Evolutionary conservation across 2,888 invertebrate genomes (phyloP).

Genomic region (Latrodectus elegans): DNA sequence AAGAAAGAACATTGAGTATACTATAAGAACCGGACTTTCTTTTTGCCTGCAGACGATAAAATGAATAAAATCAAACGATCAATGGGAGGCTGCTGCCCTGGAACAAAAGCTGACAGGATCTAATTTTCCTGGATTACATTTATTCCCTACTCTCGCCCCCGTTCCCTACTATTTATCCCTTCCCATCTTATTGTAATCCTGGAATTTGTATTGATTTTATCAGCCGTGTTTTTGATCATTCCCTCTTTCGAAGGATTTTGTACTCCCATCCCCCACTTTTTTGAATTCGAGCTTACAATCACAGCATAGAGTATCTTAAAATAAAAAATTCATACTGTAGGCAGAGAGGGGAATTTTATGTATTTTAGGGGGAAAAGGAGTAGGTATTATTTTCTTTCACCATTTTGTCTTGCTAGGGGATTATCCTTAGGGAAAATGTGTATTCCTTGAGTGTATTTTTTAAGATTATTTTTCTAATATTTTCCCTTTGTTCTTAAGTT

Average conservation of each 20-base stretch:
- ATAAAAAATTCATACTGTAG: no score
- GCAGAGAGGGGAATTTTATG: no score
- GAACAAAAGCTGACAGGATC: slow-evolving; percentile 14
- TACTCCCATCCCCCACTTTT: no score
- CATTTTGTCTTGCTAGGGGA: no score
- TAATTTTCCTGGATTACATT: slow-evolving; percentile 23
- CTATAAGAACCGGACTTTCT: not conserved
- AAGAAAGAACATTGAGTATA: not conserved
- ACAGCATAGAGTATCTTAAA: no score
- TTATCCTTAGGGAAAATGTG: no score
- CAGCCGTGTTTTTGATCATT: not conserved
- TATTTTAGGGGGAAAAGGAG: no score
- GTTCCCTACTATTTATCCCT: slow-evolving; percentile 9
- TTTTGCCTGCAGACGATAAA: slow-evolving; percentile 26
- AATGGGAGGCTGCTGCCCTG: slow-evolving; percentile 12
- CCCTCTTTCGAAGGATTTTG: not conserved
- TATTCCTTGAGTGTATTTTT: no score
- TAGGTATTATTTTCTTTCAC: no score
- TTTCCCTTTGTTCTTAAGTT: no score
- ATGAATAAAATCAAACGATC: slow-evolving; percentile 11
- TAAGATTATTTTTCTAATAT: no score
- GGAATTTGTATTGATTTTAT: slow-evolving; percentile 22
- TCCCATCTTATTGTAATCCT: not conserved
- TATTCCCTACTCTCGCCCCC: not conserved
- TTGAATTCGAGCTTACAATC: no score